Conservation (phyloP, 2,888 invertebrate species). For the Cephus pulcher region DNA sequence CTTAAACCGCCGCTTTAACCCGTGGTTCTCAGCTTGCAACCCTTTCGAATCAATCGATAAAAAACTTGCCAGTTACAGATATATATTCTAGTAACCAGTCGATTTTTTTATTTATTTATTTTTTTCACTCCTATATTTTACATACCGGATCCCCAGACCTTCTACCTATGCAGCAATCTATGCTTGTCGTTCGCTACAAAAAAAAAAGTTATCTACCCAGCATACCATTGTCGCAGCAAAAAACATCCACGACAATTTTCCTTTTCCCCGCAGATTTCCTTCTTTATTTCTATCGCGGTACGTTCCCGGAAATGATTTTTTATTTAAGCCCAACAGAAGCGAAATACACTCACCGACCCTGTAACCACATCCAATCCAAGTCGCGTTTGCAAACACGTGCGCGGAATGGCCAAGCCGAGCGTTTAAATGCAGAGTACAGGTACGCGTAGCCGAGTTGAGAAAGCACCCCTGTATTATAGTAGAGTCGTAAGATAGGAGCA, state of each 20-base stretch:
- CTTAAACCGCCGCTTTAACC: constrained; percentile 58
- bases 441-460: not conserved
- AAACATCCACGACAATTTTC: not conserved
- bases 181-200: not conserved
- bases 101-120: not conserved
- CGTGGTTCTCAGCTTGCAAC: constrained; percentile 48
- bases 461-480: not conserved
- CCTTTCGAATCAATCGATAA: constrained; percentile 23
- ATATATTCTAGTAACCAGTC: not conserved
- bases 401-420: not conserved
- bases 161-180: not conserved
- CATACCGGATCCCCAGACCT: not conserved
- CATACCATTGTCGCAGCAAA: not conserved
- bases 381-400: not conserved
- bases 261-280: not conserved
- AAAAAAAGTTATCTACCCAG: not conserved
- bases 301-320: not conserved
- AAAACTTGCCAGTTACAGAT: not conserved
- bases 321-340: not conserved
- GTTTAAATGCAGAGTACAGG: not conserved
- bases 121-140: not conserved
- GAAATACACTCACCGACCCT: not conserved
- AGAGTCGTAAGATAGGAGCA: not conserved
- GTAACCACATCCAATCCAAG: not conserved
- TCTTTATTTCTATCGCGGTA: not conserved